Base-by-base conservation (phyloP, 2,113 vertebrate species). In the Ginglymostoma cirratum region DNA sequence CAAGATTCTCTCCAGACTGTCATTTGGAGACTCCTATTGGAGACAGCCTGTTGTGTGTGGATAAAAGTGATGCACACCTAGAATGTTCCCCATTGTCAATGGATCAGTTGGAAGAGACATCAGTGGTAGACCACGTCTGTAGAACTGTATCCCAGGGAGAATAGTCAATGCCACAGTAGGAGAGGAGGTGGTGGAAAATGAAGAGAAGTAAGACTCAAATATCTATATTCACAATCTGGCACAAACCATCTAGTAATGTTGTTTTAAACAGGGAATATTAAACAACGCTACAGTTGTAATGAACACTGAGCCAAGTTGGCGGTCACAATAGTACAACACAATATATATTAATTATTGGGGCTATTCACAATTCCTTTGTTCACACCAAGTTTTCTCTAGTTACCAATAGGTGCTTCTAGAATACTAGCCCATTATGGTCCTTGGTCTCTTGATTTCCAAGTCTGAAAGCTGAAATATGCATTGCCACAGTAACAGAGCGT, bases 401-500 rank as follows among this genome's bases (percentile, higher is more conserved):
- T 95, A 30, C 69, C 67, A 48, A 52, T 21, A 95, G 19, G 42
- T 72, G 24, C 38, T 15, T 70, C 72, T 52, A 24, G 69, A 95
- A 89, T 76, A 76, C 67, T 38, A 24, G 10, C n/a, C 0, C 86
- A 72, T 96, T 96, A 96, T 96, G 97, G 97, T 96, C 96, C 97
- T 38, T 97, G 97, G n/a, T 96, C 96, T 96, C 97, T 96, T 96
- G 97, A 97, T 97, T 96, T 97, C 99, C 99, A 99, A 30, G 97
- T 98, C 96, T 97, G 97, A 97, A 98, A 98, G 97, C 98, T 99
- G 96, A 99, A 97, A 96, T 98, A 98, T 0, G 98, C 97, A 97
- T 98, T 99, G 96, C 97, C 98, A 96, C 98, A 97, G 19, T 99
- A 99, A 97, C 98, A 99, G 96, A 98, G 97, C 89, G 98, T 98